Conservation (phyloP, 2,113 vertebrate genomes). For the Nyctereutes procyonoides region DNA sequence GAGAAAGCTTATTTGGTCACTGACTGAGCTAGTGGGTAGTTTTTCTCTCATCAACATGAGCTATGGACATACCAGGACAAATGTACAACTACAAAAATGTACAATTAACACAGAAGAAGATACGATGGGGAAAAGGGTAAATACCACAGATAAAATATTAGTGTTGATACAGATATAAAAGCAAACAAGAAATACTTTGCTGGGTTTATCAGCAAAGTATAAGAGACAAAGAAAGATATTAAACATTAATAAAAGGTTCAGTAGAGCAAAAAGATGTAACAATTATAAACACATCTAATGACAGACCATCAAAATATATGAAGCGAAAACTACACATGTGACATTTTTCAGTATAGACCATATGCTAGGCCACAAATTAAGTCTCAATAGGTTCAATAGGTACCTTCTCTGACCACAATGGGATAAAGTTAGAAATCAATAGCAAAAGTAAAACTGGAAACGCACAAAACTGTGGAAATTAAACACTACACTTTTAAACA, state of each 20-base stretch:
- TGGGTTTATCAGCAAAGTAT: background rate
- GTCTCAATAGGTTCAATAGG: background rate
- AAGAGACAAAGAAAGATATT: background rate
- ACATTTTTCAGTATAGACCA: background rate
- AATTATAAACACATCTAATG: background rate
- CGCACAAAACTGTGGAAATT: background rate
- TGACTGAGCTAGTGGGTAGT: background rate
- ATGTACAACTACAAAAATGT: background rate
- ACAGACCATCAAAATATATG: background rate
- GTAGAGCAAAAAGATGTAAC: background rate
- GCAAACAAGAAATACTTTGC: background rate
- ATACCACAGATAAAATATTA: background rate
- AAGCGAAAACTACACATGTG: background rate
- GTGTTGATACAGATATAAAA: background rate
- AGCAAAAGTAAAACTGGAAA: background rate
- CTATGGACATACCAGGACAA: background rate
- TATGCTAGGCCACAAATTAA: background rate
- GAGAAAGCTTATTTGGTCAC: background rate
- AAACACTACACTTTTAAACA: background rate
- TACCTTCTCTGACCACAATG: background rate
- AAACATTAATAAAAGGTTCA: background rate
- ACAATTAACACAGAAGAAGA: background rate
- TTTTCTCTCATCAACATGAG: background rate
- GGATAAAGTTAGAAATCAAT: background rate
- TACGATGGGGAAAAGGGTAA: background rate